Percentiles rank a stretch among this genome's conserved stretches.
phyloP scores from a whole-genome alignment of 2,113 vertebrate species.

The Aegotheles bennettii region DNA sequence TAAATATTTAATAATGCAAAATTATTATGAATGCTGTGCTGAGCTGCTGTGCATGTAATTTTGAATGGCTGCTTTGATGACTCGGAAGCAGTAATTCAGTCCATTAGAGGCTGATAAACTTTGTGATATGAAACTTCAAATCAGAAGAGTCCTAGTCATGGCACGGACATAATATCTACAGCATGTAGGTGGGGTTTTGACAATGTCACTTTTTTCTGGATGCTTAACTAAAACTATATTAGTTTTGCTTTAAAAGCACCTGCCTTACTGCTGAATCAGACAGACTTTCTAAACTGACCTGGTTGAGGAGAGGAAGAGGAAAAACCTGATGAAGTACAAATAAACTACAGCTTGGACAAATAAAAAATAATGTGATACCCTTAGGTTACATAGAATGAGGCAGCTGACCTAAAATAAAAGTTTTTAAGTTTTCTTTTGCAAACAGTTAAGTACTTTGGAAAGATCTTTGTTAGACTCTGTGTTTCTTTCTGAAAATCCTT shows the following conservation, averaged over 20 bases:
- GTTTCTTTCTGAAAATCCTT: not conserved
- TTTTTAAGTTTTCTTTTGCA: not conserved
- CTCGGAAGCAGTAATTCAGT: not conserved
- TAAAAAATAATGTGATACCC: not conserved
- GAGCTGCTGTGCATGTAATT: not conserved
- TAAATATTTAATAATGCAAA: not conserved
- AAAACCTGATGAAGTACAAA: not conserved
- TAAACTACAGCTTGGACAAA: not conserved
- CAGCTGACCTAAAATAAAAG: not conserved
- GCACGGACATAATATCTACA: not conserved
- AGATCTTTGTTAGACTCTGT: not conserved
- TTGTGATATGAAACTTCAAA: not conserved
- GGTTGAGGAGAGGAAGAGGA: not conserved
- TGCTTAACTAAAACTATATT: accelerated
- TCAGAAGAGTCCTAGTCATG: not conserved
- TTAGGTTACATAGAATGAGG: not conserved
- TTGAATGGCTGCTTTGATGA: not conserved
- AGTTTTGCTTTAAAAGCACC: not conserved
- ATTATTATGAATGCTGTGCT: not conserved
- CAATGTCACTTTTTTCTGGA: not conserved
- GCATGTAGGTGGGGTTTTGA: not conserved
- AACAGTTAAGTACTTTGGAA: not conserved
- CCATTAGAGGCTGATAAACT: not conserved
- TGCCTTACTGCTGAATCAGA: not conserved
- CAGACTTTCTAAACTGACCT: not conserved